phyloP scores from a whole-genome alignment of 2,797 vertebrate genomes.

The Spheniscus humboldti region DNA sequence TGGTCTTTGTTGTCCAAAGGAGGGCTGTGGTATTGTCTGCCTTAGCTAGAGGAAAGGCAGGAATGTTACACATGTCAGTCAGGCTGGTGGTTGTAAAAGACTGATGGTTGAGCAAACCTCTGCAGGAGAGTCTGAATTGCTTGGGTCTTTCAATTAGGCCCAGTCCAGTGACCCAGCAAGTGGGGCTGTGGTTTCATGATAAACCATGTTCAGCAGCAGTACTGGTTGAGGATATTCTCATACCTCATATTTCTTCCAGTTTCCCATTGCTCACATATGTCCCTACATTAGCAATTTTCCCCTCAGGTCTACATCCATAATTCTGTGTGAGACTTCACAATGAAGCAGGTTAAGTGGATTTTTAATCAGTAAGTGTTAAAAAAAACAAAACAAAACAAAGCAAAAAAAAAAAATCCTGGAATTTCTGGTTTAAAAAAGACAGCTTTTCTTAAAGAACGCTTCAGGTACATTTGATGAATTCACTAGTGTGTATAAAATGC shows the following conservation, averaged over 20 bases:
- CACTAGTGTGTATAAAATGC: not conserved
- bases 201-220: not conserved
- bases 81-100: not conserved
- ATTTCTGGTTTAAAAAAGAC: not conserved
- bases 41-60: not conserved
- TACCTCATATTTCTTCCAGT: not conserved
- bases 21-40: not conserved
- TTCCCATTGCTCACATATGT: not conserved
- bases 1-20: not conserved
- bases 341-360: not conserved
- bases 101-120: not conserved
- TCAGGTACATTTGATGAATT: not conserved
- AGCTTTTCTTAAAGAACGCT: not conserved
- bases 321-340: not conserved
- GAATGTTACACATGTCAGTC: not conserved
- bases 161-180: not conserved
- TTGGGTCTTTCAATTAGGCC: not conserved
- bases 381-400: not conserved
- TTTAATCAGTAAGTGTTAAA: not conserved
- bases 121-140: not conserved
- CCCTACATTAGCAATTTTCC: not conserved
- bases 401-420: not conserved
- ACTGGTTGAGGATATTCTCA: not conserved
- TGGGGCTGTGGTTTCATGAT: not conserved
- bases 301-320: not conserved